These are phyloP conservation scores for Lysiphlebus fabarum DNA, from an alignment of 1,140 invertebrate genomes.

Conservation along the genomic window DNA sequence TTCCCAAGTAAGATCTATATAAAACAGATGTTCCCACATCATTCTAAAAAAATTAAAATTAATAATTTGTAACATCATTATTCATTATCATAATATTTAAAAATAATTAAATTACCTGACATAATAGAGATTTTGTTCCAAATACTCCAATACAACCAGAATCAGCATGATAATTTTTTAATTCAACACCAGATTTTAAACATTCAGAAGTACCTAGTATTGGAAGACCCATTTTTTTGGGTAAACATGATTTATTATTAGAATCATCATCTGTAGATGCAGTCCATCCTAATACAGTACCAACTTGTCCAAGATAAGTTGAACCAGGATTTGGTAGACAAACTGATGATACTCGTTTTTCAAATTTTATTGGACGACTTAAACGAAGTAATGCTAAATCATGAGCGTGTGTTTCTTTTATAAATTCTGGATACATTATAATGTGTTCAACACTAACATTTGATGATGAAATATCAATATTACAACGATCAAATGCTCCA, in stretches of 20 bases:
- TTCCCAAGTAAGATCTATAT: constrained; percentile 46
- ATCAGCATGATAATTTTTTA: constrained; percentile 46
- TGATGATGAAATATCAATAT: constrained; percentile 49
- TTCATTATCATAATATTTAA: neutral
- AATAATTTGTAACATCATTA: no score
- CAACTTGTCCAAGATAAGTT: constrained; percentile 58
- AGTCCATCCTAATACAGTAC: constrained; percentile 60
- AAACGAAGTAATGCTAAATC: constrained; percentile 63
- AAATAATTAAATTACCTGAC: constrained; percentile 45
- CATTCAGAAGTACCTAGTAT: constrained; percentile 52
- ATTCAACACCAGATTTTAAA: constrained; percentile 39
- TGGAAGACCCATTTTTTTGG: constrained; percentile 55
- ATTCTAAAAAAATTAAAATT: constrained; percentile 51
- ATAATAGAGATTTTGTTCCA: constrained; percentile 50
- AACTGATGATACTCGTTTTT: constrained; percentile 57
- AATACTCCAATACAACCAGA: constrained; percentile 56
- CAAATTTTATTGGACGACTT: constrained; percentile 54
- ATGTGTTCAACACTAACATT: constrained; percentile 54
- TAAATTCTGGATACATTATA: constrained; percentile 56
- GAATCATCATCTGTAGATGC: constrained; percentile 27
- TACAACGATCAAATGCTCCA: constrained; percentile 56
- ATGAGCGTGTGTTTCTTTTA: constrained; percentile 52
- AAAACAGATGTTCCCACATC: constrained; percentile 54
- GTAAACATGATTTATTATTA: constrained; percentile 41
- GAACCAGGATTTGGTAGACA: constrained; percentile 59